phyloP scores from a whole-genome alignment of 2,888 invertebrate genomes.

The Lasiommata megera region DNA sequence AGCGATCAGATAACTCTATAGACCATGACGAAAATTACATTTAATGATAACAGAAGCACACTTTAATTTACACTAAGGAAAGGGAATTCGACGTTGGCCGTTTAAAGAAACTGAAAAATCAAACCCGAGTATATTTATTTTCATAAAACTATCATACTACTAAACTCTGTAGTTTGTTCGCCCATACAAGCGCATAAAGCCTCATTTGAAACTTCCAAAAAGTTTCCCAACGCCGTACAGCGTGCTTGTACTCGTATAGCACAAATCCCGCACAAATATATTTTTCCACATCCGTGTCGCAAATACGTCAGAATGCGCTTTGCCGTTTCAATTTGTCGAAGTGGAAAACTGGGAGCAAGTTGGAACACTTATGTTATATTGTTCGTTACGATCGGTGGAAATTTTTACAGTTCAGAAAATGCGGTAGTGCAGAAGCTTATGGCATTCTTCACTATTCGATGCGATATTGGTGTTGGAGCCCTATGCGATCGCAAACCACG shows the following conservation, averaged over 20 bases:
- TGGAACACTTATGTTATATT: constrained; percentile 29
- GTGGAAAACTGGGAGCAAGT: constrained; percentile 32
- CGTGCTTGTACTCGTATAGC: constrained; percentile 11
- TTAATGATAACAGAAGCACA: no score
- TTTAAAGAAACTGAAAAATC: neutral
- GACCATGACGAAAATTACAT: no score
- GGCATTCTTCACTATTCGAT: neutral
- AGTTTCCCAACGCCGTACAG: constrained; percentile 1
- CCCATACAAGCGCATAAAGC: constrained; percentile 7
- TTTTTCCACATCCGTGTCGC: constrained; percentile 28
- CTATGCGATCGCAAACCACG: neutral
- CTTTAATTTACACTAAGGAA: no score
- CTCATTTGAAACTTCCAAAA: constrained; percentile 13
- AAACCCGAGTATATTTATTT: neutral
- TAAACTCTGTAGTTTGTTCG: neutral
- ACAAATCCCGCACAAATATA: constrained; percentile 28
- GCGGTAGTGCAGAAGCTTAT: neutral
- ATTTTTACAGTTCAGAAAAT: constrained; percentile 15
- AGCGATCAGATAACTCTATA: no score
- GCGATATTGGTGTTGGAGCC: neutral
- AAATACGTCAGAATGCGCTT: constrained; percentile 33
- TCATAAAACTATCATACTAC: neutral
- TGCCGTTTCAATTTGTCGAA: constrained; percentile 33
- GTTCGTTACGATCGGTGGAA: constrained; percentile 19
- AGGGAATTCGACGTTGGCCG: no score